A percentile compares a stretch with the other conserved stretches of the same genome.
phyloP scores from a whole-genome alignment of 2,113 vertebrate species.

The Anoplopoma fimbria region DNA sequence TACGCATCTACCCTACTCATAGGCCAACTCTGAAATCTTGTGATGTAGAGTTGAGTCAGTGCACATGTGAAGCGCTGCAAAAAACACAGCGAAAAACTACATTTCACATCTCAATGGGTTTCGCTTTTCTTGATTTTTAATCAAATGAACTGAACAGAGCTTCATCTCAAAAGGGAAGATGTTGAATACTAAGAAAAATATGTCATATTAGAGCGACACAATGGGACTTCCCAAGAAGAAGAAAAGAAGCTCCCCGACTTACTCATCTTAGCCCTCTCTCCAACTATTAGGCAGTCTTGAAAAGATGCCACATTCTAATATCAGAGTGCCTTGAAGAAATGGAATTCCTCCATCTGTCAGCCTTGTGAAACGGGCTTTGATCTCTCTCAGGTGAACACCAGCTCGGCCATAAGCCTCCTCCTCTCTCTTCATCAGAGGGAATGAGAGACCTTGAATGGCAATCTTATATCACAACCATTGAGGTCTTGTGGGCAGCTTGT shows the following conservation, averaged over 20 bases:
- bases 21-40: background rate
- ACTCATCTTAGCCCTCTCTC: constrained; percentile 27
- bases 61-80: background rate
- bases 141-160: background rate
- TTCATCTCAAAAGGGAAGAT: background rate
- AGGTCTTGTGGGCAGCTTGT: constrained; percentile 26
- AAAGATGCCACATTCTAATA: constrained; percentile 34
- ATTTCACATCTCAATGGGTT: background rate
- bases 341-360: constrained; percentile 40
- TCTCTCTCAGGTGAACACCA: constrained; percentile 43
- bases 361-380: constrained; percentile 52
- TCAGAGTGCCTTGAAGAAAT: constrained; percentile 41
- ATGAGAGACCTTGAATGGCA: constrained; percentile 27
- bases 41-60: background rate
- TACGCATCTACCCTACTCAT: background rate
- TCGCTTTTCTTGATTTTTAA: background rate
- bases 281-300: constrained; percentile 6
- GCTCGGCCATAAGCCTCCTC: constrained; percentile 13
- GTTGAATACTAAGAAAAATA: background rate
- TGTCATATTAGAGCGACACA: constrained; percentile 16
- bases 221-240: background rate
- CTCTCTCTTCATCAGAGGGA: constrained; percentile 43
- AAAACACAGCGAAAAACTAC: background rate
- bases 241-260: background rate
- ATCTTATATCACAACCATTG: constrained; percentile 15